Conservation (phyloP, 2,113 vertebrate species). For the Heteronetta atricapilla region DNA sequence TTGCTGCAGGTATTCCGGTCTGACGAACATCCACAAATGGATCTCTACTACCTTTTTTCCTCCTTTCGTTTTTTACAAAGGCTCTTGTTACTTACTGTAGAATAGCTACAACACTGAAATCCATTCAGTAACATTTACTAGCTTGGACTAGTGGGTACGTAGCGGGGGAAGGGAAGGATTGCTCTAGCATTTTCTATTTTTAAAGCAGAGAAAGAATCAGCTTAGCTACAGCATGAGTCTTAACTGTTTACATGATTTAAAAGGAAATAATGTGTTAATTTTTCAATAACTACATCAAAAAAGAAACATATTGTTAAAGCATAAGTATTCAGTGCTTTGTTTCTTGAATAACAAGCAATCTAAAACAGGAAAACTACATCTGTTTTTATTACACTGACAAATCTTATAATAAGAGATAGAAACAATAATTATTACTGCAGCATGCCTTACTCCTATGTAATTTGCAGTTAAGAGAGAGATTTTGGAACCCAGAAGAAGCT, state of each 20-base stretch:
- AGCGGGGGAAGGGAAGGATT: slow-evolving; percentile 77
- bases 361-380: neutral
- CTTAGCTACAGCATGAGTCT: slow-evolving; percentile 66
- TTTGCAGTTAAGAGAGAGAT: neutral
- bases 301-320: neutral
- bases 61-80: slow-evolving; percentile 36
- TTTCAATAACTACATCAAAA: neutral
- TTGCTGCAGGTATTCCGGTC: slow-evolving; percentile 26
- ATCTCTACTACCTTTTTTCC: slow-evolving; percentile 21
- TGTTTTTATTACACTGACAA: neutral
- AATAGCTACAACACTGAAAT: slow-evolving; percentile 58
- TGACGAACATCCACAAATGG: slow-evolving; percentile 14
- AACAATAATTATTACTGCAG: neutral
- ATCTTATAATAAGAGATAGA: neutral
- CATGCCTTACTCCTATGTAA: neutral
- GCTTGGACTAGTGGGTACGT: slow-evolving; percentile 66
- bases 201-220: slow-evolving; percentile 83
- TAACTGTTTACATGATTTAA: slow-evolving; percentile 67
- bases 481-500: slow-evolving; percentile 1
- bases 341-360: neutral
- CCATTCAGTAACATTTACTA: slow-evolving; percentile 68
- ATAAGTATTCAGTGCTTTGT: neutral
- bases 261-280: slow-evolving; percentile 20
- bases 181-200: slow-evolving; percentile 91
- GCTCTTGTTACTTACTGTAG: slow-evolving; percentile 53